Percentiles rank a stretch among this genome's conserved stretches.
These are phyloP conservation scores for Pelusios castaneus DNA, from an alignment of 2,113 vertebrate species.

Conservation along the genomic window DNA sequence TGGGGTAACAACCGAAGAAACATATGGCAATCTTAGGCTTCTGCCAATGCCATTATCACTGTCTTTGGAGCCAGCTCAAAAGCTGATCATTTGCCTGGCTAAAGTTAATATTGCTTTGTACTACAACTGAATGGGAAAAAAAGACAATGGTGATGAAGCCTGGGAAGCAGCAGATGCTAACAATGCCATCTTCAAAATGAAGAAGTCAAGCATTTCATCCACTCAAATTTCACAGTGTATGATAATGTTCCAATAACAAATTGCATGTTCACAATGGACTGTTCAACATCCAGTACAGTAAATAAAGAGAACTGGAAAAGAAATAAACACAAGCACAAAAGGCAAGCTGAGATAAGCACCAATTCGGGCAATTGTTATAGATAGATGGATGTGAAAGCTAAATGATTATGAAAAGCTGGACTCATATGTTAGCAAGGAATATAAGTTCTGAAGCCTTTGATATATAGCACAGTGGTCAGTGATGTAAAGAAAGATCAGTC, in stretches of 20 bases:
- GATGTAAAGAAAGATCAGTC: slow-evolving; percentile 55
- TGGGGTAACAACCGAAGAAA: slow-evolving; percentile 63
- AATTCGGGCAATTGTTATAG: slow-evolving; percentile 49
- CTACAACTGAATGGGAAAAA: slow-evolving; percentile 53
- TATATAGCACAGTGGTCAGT: slow-evolving; percentile 64
- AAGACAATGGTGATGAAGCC: slow-evolving; percentile 77
- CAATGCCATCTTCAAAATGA: slow-evolving; percentile 72
- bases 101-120: slow-evolving; percentile 60
- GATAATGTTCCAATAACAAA: slow-evolving; percentile 62
- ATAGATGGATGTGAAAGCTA: slow-evolving; percentile 73
- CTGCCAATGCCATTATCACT: not conserved
- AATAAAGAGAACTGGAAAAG: slow-evolving; percentile 77
- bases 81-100: slow-evolving; percentile 21
- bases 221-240: slow-evolving; percentile 62
- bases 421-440: slow-evolving; percentile 72
- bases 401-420: slow-evolving; percentile 74
- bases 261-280: slow-evolving; percentile 72
- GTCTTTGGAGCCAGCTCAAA: slow-evolving; percentile 52
- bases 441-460: slow-evolving; percentile 72
- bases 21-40: slow-evolving; percentile 16
- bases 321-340: slow-evolving; percentile 79
- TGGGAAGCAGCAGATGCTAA: slow-evolving; percentile 67
- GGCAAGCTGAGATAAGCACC: slow-evolving; percentile 77
- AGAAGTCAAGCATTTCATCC: slow-evolving; percentile 64
- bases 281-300: slow-evolving; percentile 67